phyloP scores from a whole-genome alignment of 1,140 invertebrate genomes.

The Ips nitidus region DNA sequence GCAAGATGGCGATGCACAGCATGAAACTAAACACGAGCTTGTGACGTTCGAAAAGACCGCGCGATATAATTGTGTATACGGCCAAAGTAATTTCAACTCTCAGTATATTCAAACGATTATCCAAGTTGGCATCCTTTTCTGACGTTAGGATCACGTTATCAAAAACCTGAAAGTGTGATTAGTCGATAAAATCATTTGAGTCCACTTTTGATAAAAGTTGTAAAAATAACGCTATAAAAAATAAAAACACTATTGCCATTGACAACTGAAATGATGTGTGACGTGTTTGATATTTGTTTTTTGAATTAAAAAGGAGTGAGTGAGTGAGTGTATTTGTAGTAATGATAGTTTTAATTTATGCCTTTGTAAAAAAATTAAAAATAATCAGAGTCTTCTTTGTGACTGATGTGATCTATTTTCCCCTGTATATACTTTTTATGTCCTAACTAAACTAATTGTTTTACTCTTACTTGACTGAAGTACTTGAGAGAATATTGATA shows the following conservation, averaged over 20 bases:
- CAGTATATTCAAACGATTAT: slow-evolving; percentile 65
- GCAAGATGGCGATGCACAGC: slow-evolving; percentile 73
- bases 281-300: neutral
- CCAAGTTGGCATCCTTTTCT: slow-evolving; percentile 65
- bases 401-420: too few relatives aligned
- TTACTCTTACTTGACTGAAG: slow-evolving; percentile 67
- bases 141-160: slow-evolving; percentile 72
- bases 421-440: too few relatives aligned
- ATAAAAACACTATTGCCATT: slow-evolving; percentile 8
- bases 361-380: too few relatives aligned
- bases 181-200: too few relatives aligned
- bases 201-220: too few relatives aligned
- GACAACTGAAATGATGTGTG: neutral
- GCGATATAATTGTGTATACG: slow-evolving; percentile 85
- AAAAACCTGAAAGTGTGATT: slow-evolving; percentile 62
- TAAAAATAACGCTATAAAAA: neutral
- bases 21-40: slow-evolving; percentile 88
- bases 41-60: slow-evolving; percentile 86
- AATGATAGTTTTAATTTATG: too few relatives aligned
- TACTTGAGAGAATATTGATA: slow-evolving; percentile 93
- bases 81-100: slow-evolving; percentile 76
- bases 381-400: too few relatives aligned
- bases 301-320: too few relatives aligned
- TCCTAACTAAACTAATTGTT: neutral
- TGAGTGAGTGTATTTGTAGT: too few relatives aligned